Percentiles rank a stretch among this genome's conserved stretches.
Conservation (phyloP, 2,888 invertebrate species). For the Polydrusus tereticollis region DNA sequence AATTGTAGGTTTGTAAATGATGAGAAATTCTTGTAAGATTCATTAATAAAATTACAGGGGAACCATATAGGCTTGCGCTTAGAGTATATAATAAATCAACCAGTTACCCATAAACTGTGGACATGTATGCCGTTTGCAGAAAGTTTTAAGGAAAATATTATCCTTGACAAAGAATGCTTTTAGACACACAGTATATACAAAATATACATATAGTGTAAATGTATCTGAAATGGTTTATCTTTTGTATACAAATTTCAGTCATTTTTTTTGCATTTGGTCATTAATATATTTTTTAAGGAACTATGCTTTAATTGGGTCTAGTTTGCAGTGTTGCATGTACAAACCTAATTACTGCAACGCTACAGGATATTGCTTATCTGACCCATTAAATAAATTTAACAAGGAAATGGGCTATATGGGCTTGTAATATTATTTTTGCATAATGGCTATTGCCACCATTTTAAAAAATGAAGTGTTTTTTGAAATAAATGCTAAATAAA, state of each 20-base stretch:
- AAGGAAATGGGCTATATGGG: constrained; percentile 35
- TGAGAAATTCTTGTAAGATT: constrained; percentile 57
- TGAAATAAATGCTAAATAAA: too few species aligned
- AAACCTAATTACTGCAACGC: constrained; percentile 24
- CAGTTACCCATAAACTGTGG: constrained; percentile 1
- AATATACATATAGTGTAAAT: too few species aligned
- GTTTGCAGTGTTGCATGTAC: constrained; percentile 35
- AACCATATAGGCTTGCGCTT: constrained; percentile 33
- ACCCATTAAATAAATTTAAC: constrained; percentile 41
- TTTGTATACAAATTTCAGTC: too few species aligned
- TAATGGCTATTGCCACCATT: constrained; percentile 1
- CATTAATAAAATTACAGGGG: constrained; percentile 59
- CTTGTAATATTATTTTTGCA: constrained; percentile 24
- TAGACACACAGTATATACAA: too few species aligned
- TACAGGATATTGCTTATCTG: constrained; percentile 43
- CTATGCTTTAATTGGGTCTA: constrained; percentile 36
- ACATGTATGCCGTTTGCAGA: not conserved
- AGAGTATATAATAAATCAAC: constrained; percentile 34
- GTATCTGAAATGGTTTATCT: too few species aligned
- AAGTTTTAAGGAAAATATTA: not conserved
- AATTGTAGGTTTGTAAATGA: constrained; percentile 59
- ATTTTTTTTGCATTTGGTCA: too few species aligned
- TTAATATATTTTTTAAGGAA: too few species aligned
- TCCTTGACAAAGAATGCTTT: too few species aligned
- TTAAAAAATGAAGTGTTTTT: too few species aligned